Conservation (phyloP, 2,113 vertebrate species). For the Leptosomus discolor region DNA sequence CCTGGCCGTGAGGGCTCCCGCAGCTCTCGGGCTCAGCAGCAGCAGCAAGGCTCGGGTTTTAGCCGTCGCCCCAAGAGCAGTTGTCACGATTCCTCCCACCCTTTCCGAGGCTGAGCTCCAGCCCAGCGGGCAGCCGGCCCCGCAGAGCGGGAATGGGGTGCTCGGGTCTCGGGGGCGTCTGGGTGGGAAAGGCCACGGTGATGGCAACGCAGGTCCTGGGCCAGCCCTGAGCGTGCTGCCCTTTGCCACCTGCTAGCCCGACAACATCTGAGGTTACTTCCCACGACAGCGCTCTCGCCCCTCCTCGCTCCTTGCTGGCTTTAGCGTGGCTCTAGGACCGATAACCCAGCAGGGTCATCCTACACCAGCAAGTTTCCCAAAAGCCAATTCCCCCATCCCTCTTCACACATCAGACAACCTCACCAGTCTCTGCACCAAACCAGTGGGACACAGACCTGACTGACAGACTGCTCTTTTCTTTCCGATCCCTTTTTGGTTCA, state of each 20-base stretch:
- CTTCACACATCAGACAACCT: not conserved
- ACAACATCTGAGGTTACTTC: not conserved
- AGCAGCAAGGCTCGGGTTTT: not conserved
- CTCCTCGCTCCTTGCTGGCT: not conserved
- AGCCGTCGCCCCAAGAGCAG: accelerated
- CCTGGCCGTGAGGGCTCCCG: accelerated
- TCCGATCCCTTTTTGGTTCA: not conserved
- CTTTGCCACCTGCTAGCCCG: not conserved
- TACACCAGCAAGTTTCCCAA: no score
- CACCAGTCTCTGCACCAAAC: not conserved
- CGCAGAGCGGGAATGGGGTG: accelerated
- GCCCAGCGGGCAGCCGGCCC: not conserved
- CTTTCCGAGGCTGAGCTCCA: not conserved
- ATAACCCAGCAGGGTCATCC: not conserved
- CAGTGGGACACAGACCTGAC: not conserved
- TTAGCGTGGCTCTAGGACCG: not conserved
- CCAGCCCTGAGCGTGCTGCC: not conserved
- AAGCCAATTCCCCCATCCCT: not conserved
- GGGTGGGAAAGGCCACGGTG: not conserved
- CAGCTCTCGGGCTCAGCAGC: accelerated
- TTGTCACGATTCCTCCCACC: accelerated
- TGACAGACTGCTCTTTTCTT: not conserved
- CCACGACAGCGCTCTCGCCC: not conserved
- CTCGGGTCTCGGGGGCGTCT: not conserved
- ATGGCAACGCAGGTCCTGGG: not conserved